A percentile compares a stretch with the other conserved stretches of the same genome.
Conservation (phyloP, 2,888 invertebrate genomes). For the Bellardia pandia region DNA sequence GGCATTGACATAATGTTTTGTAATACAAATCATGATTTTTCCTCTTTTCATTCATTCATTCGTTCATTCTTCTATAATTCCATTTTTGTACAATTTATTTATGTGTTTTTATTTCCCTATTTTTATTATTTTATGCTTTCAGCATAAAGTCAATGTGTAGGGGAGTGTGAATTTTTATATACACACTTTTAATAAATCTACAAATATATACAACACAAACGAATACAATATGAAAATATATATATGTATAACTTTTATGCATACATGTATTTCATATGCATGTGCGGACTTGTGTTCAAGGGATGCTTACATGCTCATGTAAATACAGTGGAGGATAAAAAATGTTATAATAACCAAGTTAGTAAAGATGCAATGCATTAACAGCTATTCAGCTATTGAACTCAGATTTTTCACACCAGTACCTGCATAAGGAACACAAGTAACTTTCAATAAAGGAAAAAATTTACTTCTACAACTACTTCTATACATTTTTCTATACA, state of each 20-base stretch:
- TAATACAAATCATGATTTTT: constrained; percentile 55
- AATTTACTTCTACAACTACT: too few species aligned
- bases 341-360: too few species aligned
- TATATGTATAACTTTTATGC: neutral
- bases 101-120: constrained; percentile 29
- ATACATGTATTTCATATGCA: constrained; percentile 43
- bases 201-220: neutral
- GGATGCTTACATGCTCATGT: neutral
- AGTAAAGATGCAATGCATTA: too few species aligned
- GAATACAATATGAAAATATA: neutral
- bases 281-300: neutral
- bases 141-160: neutral
- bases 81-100: constrained; percentile 20
- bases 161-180: constrained; percentile 10
- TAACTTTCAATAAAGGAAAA: too few species aligned
- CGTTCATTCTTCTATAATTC: constrained; percentile 13
- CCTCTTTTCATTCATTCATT: neutral
- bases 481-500: too few species aligned
- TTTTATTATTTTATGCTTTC: constrained; percentile 32
- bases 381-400: too few species aligned
- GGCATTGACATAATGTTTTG: constrained; percentile 49
- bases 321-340: neutral
- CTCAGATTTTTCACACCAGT: too few species aligned
- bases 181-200: constrained; percentile 30
- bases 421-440: too few species aligned